phyloP scores from a whole-genome alignment of 2,797 vertebrate species.

The Coregonus ussuriensis region DNA sequence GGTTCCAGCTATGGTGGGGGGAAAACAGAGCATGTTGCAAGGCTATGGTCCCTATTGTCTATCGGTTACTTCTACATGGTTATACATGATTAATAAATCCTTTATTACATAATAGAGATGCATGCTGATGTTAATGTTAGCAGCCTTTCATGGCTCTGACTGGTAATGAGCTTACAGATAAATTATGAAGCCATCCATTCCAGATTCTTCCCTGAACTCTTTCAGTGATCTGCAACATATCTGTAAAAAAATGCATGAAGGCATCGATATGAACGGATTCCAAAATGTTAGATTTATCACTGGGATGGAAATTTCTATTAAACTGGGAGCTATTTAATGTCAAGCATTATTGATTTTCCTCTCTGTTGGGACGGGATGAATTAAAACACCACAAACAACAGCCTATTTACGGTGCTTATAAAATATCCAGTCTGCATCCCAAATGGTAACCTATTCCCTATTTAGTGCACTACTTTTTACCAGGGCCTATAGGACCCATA shows the following conservation, averaged over 20 bases:
- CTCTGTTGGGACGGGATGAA: slow-evolving; percentile 16
- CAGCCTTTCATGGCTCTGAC: background rate
- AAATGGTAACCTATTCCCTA: slow-evolving; percentile 3
- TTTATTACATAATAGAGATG: slow-evolving; percentile 6
- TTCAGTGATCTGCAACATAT: slow-evolving; percentile 26
- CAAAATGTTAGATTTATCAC: slow-evolving; percentile 17
- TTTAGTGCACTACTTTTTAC: background rate
- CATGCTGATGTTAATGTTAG: slow-evolving; percentile 10
- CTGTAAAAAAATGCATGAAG: slow-evolving; percentile 36
- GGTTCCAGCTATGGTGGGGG: background rate
- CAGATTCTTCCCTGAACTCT: too few relatives aligned
- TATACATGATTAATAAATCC: slow-evolving; percentile 32
- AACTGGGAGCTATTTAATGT: slow-evolving; percentile 22
- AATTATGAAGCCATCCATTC: slow-evolving; percentile 34
- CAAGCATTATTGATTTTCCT: slow-evolving; percentile 5
- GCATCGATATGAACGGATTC: slow-evolving; percentile 20
- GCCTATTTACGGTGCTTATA: background rate
- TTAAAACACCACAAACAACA: background rate
- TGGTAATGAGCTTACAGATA: slow-evolving; percentile 21
- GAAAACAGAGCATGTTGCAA: background rate
- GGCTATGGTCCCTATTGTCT: background rate
- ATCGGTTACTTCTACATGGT: slow-evolving; percentile 19
- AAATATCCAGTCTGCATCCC: background rate
- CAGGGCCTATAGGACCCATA: background rate
- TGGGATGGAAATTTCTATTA: slow-evolving; percentile 8